These are phyloP conservation scores for Lamellibrachia satsuma DNA, from an alignment of 2,888 invertebrate genomes.

Conservation along the genomic window DNA sequence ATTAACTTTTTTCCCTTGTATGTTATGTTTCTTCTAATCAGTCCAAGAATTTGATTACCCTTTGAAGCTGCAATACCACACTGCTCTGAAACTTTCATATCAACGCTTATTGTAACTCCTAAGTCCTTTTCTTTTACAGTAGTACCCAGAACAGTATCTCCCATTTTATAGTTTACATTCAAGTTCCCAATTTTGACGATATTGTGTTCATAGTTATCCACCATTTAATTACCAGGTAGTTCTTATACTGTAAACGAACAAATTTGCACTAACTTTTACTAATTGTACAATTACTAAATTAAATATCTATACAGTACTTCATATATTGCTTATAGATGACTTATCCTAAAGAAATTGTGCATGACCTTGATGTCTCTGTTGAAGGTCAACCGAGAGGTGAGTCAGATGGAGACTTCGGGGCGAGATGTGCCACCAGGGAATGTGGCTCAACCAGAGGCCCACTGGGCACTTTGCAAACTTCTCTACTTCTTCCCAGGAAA, in stretches of 20 bases:
- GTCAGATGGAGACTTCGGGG: not conserved
- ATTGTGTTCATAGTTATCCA: no score
- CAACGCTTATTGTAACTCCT: no score
- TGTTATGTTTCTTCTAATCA: no score
- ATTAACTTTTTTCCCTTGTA: no score
- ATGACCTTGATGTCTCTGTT: not conserved
- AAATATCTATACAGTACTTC: not conserved
- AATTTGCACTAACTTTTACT: not conserved
- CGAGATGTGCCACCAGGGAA: not conserved
- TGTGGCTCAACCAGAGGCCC: not conserved
- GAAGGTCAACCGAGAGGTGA: not conserved
- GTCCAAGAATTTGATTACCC: no score
- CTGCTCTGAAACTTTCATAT: no score
- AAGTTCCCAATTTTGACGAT: no score
- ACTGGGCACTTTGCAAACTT: not conserved
- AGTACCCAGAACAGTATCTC: no score
- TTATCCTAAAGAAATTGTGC: not conserved
- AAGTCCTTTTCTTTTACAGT: no score
- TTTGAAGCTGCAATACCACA: no score
- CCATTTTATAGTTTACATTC: no score
- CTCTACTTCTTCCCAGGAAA: not conserved
- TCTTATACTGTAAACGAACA: not conserved
- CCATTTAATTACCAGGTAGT: no score
- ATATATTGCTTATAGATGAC: not conserved
- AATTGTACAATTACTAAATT: not conserved